Evolutionary conservation across 2,888 invertebrate species (phyloP).

Genomic region (Drosophila niveifrons): DNA sequence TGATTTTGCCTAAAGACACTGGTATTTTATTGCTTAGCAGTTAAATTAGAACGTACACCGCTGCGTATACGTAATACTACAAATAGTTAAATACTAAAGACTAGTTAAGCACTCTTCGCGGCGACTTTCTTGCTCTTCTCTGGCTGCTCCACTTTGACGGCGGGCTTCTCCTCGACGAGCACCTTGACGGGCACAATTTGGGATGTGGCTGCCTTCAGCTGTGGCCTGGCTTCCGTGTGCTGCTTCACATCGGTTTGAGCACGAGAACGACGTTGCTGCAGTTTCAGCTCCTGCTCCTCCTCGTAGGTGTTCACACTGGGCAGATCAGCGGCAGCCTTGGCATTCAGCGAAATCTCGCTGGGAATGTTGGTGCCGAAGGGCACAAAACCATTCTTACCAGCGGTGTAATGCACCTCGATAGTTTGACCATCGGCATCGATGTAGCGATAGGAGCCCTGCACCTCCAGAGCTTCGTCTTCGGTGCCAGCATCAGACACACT

Average conservation of each 20-base stretch:
- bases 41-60: constrained; percentile 8
- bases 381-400: constrained; percentile 84
- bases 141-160: constrained; percentile 28
- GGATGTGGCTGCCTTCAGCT: constrained; percentile 41
- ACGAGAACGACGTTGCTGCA: constrained; percentile 57
- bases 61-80: constrained; percentile 46
- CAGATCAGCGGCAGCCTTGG: constrained; percentile 79
- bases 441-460: constrained; percentile 83
- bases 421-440: constrained; percentile 80
- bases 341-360: constrained; percentile 74
- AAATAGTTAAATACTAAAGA: constrained; percentile 33
- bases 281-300: constrained; percentile 47
- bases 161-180: constrained; percentile 31
- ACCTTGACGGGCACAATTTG: constrained; percentile 60
- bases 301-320: constrained; percentile 60
- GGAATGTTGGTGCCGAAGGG: constrained; percentile 82
- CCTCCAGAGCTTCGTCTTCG: constrained; percentile 80
- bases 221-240: background rate
- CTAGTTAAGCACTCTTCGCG: constrained; percentile 51
- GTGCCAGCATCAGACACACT: constrained; percentile 73
- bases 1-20: constrained; percentile 3
- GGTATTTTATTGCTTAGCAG: constrained; percentile 38
- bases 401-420: constrained; percentile 83
- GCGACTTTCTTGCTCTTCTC: constrained; percentile 27
- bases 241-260: constrained; percentile 44